Evolutionary conservation across 2,888 invertebrate genomes (phyloP).

Genomic region (Drosophila ustulata): DNA sequence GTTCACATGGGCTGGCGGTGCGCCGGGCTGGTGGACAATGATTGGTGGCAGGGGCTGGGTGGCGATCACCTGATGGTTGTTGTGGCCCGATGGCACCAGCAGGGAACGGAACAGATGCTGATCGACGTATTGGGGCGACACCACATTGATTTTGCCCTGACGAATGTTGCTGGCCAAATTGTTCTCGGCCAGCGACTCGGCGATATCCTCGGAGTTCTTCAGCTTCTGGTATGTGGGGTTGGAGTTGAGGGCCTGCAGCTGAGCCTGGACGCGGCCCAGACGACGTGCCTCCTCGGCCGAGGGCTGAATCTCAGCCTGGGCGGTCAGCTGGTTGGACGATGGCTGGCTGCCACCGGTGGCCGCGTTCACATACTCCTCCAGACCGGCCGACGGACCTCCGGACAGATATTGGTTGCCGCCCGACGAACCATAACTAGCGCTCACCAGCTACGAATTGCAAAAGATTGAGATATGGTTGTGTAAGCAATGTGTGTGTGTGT

Average conservation of each 20-base stretch:
- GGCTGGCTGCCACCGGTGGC: slow-evolving; percentile 66
- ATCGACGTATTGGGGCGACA: slow-evolving; percentile 81
- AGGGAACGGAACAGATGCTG: slow-evolving; percentile 82
- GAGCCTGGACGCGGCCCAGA: slow-evolving; percentile 76
- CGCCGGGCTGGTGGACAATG: slow-evolving; percentile 82
- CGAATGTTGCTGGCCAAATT: slow-evolving; percentile 81
- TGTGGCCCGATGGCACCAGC: slow-evolving; percentile 80
- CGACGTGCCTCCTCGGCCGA: slow-evolving; percentile 74
- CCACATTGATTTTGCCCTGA: slow-evolving; percentile 80
- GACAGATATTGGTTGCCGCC: slow-evolving; percentile 50
- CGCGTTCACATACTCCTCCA: slow-evolving; percentile 79
- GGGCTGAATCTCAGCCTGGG: slow-evolving; percentile 77
- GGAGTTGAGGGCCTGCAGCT: slow-evolving; percentile 74
- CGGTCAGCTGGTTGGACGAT: slow-evolving; percentile 66
- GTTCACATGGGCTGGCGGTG: slow-evolving; percentile 78
- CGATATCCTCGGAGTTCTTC: slow-evolving; percentile 82
- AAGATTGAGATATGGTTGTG: slow-evolving; percentile 2
- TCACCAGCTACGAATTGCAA: slow-evolving; percentile 58
- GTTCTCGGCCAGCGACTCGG: slow-evolving; percentile 80
- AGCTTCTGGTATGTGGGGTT: slow-evolving; percentile 77
- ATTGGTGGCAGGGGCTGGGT: slow-evolving; percentile 82
- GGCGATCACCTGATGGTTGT: slow-evolving; percentile 81
- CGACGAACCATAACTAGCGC: slow-evolving; percentile 63
- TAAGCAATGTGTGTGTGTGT: not conserved
- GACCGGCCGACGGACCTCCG: slow-evolving; percentile 59